Base-by-base conservation (phyloP, 2,113 vertebrate genomes). In the Microtus pennsylvanicus region DNA sequence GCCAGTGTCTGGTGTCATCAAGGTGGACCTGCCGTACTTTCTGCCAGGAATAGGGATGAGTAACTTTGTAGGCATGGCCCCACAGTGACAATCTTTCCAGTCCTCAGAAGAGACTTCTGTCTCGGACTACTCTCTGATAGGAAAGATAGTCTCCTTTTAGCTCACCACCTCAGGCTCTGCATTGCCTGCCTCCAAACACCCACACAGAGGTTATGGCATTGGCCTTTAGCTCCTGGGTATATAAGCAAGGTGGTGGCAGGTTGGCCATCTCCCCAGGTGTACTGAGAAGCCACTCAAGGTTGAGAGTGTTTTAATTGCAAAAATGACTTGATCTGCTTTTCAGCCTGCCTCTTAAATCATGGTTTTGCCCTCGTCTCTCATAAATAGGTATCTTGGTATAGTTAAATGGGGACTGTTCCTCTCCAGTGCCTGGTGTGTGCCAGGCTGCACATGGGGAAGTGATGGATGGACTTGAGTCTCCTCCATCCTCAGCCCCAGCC, bases 401-500 rank as follows among this genome's bases (percentile, higher is more conserved):
- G 87, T 85, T 42, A 65, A 42, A 50, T 14, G 17, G 30, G 83
- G 94, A 28, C 8, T 4, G 38, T 10, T 69, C 90, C 38, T 94
- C 77, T 78, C 77, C 33, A n/a, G 77, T 28, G 74, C 80, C 77
- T 24, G 45, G 61, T 47, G 21, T 17, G 50, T 42, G 38, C 61
- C 7, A 7, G 61, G 87, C 52, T 55, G 21, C 67, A 75, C 0
- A 19, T 28, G 28, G 35, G 75, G 33, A 50, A 30, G 69, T 55
- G 47, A 42, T 35, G 10, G 5, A 58, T 14, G 19, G 80, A 30
- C 12, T 12, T 0, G 5, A 72, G 75, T 81, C n/a, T 76, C 76
- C 86, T n/a, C 70, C 63, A 26, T 65, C 47, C 89, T 93, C 28
- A 50, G 67, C 63, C 81, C 93, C 9, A 50, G 96, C 94, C 97